These are phyloP conservation scores for Hyposoter didymator DNA, from an alignment of 2,888 invertebrate species.

Conservation along the genomic window DNA sequence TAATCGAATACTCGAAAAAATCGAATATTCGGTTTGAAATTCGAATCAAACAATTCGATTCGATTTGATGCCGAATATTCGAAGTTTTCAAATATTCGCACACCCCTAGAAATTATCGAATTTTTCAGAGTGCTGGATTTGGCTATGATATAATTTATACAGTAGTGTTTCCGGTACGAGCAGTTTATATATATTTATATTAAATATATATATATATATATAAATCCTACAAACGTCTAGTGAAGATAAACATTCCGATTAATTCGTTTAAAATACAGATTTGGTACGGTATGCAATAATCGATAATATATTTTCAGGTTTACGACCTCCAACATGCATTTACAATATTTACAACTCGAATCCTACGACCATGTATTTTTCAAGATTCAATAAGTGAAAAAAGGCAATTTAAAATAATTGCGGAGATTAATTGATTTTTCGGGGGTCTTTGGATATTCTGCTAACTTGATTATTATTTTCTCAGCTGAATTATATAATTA, in stretches of 20 bases:
- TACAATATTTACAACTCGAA: constrained; percentile 80
- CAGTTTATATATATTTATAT: background rate
- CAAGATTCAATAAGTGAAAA: background rate
- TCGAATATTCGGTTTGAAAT: too few species aligned
- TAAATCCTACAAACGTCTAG: constrained; percentile 42
- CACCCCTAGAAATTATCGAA: constrained; percentile 1
- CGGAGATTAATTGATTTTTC: background rate
- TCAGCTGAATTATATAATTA: background rate
- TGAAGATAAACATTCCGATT: constrained; percentile 53
- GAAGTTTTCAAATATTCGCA: too few species aligned
- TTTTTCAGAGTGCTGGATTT: constrained; percentile 32
- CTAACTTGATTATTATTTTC: background rate
- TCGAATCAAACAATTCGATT: too few species aligned
- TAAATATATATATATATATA: background rate
- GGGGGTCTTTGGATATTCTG: background rate
- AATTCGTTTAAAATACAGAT: constrained; percentile 60
- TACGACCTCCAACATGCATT: constrained; percentile 77
- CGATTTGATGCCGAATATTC: too few species aligned
- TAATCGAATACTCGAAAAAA: too few species aligned
- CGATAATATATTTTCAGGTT: constrained; percentile 46
- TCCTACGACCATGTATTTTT: constrained; percentile 68
- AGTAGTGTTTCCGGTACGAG: constrained; percentile 3
- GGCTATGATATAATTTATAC: constrained; percentile 20
- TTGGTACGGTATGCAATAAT: constrained; percentile 23
- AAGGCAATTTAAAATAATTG: background rate